Conservation (phyloP, 2,113 vertebrate genomes). For the Jaculus jaculus region DNA sequence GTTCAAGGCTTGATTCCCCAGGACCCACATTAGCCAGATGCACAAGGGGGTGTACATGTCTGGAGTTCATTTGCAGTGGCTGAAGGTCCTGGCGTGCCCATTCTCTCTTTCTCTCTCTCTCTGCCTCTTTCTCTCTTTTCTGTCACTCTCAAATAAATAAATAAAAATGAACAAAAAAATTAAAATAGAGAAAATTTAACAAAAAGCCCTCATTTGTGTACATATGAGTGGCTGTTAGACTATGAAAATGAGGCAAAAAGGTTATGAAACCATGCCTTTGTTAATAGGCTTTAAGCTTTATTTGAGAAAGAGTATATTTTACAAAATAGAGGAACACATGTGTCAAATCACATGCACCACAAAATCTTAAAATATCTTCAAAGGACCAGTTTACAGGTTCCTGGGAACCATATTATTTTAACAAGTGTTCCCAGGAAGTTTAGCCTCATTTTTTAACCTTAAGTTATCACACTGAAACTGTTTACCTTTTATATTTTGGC, state of each 20-base stretch:
- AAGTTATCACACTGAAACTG: neutral
- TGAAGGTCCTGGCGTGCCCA: too few relatives aligned
- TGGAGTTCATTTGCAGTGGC: too few relatives aligned
- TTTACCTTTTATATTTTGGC: neutral
- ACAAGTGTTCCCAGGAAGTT: slow-evolving; percentile 27
- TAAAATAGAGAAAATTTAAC: neutral
- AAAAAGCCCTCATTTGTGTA: neutral
- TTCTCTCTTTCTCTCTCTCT: too few relatives aligned
- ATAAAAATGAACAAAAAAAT: too few relatives aligned
- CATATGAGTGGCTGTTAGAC: neutral
- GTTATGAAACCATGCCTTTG: neutral
- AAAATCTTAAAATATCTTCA: slow-evolving; percentile 56
- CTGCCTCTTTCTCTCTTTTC: too few relatives aligned
- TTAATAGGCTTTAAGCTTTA: neutral
- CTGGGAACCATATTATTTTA: slow-evolving; percentile 37
- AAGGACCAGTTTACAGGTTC: slow-evolving; percentile 10
- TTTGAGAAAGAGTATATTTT: neutral
- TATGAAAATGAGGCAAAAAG: neutral
- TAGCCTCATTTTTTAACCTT: slow-evolving; percentile 40
- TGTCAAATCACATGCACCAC: neutral
- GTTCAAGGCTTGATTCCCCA: too few relatives aligned
- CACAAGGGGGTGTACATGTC: too few relatives aligned
- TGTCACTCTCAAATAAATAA: too few relatives aligned
- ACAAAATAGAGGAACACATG: neutral
- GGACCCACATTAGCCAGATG: too few relatives aligned